Base-by-base conservation (phyloP, 2,113 vertebrate genomes). In the Psittacus erithacus region DNA sequence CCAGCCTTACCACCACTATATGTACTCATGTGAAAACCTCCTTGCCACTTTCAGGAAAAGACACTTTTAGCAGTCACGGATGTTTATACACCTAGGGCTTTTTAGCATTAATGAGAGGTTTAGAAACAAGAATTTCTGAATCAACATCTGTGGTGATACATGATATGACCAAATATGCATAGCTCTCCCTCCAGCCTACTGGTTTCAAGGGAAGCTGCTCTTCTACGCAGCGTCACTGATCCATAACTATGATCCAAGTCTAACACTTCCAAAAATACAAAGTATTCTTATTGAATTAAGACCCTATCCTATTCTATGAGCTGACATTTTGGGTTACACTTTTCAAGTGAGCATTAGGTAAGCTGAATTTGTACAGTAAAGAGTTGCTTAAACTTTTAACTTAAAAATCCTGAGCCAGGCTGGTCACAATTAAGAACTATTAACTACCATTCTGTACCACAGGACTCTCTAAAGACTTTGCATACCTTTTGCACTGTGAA, bases 381-480 rank as follows among this genome's bases (percentile, higher is more conserved):
- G n/a, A 86, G 35, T 64, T 69, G 27, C n/a, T 91, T 39, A 81
- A 84, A 33, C 23, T 92, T 86, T 87, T 39, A 50, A 15, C 28
- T 93, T 80, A 75, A 87, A 59, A 90, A 7, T 79, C 46, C 59
- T 47, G 83, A 93, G n/a, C n/a, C 53, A 75, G 49, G n/a, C 71
- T 70, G 65, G 88, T 60, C 80, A 60, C 17, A 24, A 20, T 83
- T 79, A 83, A 64, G 85, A 77, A 19, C 33, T 23, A 24, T 76
- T 81, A 90, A 84, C 70, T 62, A 65, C 62, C 50, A 55, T 6
- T 53, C 6, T 47, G 25, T 49, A 68, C 31, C 62, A 80, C 52
- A 95, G 71, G 90, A 88, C 38, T 92, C 23, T 92, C 13, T 43
- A 44, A 86, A 91, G 82, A 55, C n/a, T 93, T 94, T 60, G 20